Conservation (phyloP, 2,888 invertebrate genomes). For the Chrysodeixis includens region DNA sequence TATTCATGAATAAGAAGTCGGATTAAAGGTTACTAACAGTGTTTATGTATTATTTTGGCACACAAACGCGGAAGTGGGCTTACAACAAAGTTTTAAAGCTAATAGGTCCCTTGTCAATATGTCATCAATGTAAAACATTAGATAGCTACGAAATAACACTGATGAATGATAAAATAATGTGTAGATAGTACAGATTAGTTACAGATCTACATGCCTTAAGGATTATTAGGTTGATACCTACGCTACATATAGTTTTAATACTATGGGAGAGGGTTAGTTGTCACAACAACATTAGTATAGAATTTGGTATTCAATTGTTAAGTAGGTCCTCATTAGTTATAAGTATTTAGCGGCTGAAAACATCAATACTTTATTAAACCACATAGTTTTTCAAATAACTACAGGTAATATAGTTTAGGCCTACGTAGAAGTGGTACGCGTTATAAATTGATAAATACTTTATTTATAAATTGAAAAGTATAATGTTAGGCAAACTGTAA, state of each 20-base stretch:
- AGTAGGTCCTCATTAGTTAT: not conserved
- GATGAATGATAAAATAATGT: slow-evolving; percentile 34
- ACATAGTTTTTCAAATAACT: not conserved
- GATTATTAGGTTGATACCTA: not conserved
- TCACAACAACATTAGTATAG: not conserved
- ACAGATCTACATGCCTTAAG: not conserved
- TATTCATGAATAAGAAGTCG: not conserved
- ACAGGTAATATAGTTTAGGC: slow-evolving; percentile 12
- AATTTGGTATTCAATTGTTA: not conserved
- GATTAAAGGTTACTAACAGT: not conserved
- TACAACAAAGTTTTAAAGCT: slow-evolving; percentile 3
- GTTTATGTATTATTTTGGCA: slow-evolving; percentile 7
- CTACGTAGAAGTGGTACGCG: not conserved
- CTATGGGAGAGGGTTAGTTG: not conserved
- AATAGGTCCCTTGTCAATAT: slow-evolving; percentile 10
- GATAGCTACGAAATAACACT: slow-evolving; percentile 20
- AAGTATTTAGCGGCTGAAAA: too few species aligned
- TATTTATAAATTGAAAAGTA: too few species aligned
- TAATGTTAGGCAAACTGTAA: too few species aligned
- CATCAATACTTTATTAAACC: not conserved
- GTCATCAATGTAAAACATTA: slow-evolving; percentile 23
- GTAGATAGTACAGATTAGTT: slow-evolving; percentile 17
- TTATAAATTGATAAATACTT: too few species aligned
- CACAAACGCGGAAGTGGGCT: slow-evolving; percentile 31
- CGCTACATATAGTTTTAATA: not conserved